A percentile compares a stretch with the other conserved stretches of the same genome.
phyloP scores from a whole-genome alignment of 2,888 invertebrate genomes.

The Eurois occulta region DNA sequence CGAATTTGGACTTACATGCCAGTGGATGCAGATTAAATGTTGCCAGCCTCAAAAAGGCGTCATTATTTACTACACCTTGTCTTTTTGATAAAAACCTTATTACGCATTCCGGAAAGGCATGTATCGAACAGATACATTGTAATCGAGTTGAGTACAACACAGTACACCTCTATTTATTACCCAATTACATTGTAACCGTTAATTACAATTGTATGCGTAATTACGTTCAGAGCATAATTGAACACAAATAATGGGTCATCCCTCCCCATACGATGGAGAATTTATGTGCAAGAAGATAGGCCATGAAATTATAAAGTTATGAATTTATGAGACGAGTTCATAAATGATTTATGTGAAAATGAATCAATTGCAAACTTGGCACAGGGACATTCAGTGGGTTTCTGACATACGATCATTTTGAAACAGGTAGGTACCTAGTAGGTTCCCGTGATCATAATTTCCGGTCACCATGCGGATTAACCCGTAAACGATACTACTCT shows the following conservation, averaged over 20 bases:
- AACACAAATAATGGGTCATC: constrained; percentile 49
- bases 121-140: constrained; percentile 4
- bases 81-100: background rate
- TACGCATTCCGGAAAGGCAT: background rate
- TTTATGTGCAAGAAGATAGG: constrained; percentile 30
- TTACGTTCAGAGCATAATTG: constrained; percentile 59
- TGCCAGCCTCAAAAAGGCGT: background rate
- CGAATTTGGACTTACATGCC: background rate
- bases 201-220: constrained; percentile 62
- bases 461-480: too few species aligned
- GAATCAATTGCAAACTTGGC: background rate
- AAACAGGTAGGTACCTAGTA: background rate
- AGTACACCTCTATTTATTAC: constrained; percentile 63
- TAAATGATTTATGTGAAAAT: background rate
- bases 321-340: background rate
- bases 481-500: too few species aligned
- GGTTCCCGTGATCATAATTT: background rate
- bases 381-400: background rate
- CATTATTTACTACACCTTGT: background rate
- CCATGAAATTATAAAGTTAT: constrained; percentile 1
- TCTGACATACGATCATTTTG: background rate
- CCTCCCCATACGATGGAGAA: constrained; percentile 26
- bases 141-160: constrained; percentile 30
- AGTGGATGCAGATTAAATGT: background rate
- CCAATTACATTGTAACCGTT: constrained; percentile 63